Base-by-base conservation (phyloP, 2,113 vertebrate species). In the Todiramphus chloris region DNA sequence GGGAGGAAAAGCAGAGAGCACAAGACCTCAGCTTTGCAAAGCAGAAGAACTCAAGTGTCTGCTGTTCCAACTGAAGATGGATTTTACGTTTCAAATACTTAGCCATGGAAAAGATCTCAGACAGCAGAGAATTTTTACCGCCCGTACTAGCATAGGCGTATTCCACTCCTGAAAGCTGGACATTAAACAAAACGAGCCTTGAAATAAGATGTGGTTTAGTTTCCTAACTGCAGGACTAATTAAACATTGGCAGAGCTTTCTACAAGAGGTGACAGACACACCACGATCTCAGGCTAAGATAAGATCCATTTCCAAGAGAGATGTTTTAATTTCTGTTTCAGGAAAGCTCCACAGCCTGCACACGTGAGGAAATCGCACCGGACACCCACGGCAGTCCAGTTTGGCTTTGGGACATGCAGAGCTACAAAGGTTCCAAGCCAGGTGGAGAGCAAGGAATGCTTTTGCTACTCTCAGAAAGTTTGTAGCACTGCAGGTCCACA, bases 161-260 rank as follows among this genome's bases (percentile, higher is more conserved):
- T 90, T 90, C 77, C 81, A 59, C 78, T 46, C 62, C 53, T 59
- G 41, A 94, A 91, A 93, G 63, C 11, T 96, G 94, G 95, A 92
- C 79, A 76, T 63, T 8, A 86, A 87, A 95, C 93, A 97, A 96
- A 95, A 84, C 66, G 93, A 96, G 84, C 67, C 10, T 31, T 85
- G 74, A 91, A 93, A 37, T 69, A 88, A 96, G 55, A 94, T 30
- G 84, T 66, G 53, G 6, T 91, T 93, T 96, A 33, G 72, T 83
- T 96, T 96, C 91, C 75, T 83, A 90, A 87, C 70, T 8, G 82
- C 70, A 58, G 82, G 87, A 90, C 84, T 93, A 96, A 97, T 95
- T 89, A 95, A 96, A 96, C 69, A 91, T 35, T 94, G 74, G 83
- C 84, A 94, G 74, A 91, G 81, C 62, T 76, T 84, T 89, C 62